Evolutionary conservation across 2,888 invertebrate species (phyloP), one percentile per base, ranked within the genome.

Genomic region (Augiades crinisus): DNA sequence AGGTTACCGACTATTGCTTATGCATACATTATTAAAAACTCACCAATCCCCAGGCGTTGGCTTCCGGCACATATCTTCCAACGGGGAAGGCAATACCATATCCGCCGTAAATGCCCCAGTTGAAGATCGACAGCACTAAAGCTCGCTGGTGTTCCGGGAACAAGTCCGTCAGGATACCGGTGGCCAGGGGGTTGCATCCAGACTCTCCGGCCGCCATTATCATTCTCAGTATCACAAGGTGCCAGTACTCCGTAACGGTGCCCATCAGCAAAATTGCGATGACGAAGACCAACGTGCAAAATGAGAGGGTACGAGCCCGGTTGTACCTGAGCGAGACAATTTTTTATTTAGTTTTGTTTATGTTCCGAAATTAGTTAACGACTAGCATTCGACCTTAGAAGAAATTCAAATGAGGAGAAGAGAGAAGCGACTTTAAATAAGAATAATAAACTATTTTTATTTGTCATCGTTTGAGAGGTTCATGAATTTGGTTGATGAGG

Each of bases 21-120:
- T n/a, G n/a, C n/a, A n/a, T n/a, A n/a, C n/a, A n/a, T n/a, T n/a
- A n/a, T 43, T 12, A 6, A 12, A 45, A 38, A 83, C 90, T 86
- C 72, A 94, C 94, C 87, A 95, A 75, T 58, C 93, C 93, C 91
- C 93, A 95, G 54, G 94, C 91, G 66, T 96, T 93, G 33, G 94
- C 60, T 19, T 91, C 86, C 0, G 96, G 95, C 8, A 96, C 91
- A 65, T 97, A 97, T 62, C 97, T 92, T 0, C 98, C 98, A 3
- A 98, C 94, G 0, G 98, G 97, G 74, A 97, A 98, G 0, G 97
- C 96, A 59, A 98, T 94, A 37, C 97, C 97, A 65, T 97, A 98
- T 2, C 98, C 98, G 22, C 97, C 96, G 71, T 98, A 98, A 62
- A 98, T 97, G 7, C 98, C 98, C 97, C 97, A 98, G 81, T 98